These are phyloP conservation scores for Apaloderma vittatum DNA, from an alignment of 2,113 vertebrate species.

Conservation along the genomic window DNA sequence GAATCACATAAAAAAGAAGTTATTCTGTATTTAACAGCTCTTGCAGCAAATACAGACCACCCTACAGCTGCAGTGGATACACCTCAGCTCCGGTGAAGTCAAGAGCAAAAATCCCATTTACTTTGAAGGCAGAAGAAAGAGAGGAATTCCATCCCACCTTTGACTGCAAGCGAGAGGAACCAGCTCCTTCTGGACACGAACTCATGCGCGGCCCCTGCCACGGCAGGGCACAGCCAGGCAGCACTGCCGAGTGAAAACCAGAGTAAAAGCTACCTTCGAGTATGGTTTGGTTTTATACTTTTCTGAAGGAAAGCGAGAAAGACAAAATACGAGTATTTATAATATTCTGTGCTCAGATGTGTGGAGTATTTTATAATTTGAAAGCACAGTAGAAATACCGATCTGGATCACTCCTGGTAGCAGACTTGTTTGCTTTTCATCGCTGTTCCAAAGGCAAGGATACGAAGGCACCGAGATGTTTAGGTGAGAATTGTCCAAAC, in stretches of 20 bases:
- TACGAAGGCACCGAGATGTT: background rate
- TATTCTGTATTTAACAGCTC: background rate
- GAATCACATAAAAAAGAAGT: background rate
- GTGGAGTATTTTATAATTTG: background rate
- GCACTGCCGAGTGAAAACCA: background rate
- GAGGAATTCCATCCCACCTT: slow-evolving; percentile 2
- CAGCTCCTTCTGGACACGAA: background rate
- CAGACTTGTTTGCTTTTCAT: background rate
- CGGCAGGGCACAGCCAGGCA: background rate
- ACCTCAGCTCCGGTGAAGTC: background rate
- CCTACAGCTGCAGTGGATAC: background rate
- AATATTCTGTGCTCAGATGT: background rate
- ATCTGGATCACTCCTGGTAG: background rate
- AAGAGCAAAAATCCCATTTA: background rate
- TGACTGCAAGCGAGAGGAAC: background rate
- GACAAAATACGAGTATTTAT: background rate
- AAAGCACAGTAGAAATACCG: background rate
- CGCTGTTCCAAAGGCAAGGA: background rate
- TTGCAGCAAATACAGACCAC: background rate
- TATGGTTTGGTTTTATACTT: background rate
- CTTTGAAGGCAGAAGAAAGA: slow-evolving; percentile 4
- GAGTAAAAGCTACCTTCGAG: background rate
- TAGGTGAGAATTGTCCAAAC: background rate
- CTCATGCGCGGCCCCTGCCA: background rate
- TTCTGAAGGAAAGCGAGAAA: background rate